Evolutionary conservation across 1,140 invertebrate species (phyloP).

Genomic region (Pseudomyrmex flavicornis): DNA sequence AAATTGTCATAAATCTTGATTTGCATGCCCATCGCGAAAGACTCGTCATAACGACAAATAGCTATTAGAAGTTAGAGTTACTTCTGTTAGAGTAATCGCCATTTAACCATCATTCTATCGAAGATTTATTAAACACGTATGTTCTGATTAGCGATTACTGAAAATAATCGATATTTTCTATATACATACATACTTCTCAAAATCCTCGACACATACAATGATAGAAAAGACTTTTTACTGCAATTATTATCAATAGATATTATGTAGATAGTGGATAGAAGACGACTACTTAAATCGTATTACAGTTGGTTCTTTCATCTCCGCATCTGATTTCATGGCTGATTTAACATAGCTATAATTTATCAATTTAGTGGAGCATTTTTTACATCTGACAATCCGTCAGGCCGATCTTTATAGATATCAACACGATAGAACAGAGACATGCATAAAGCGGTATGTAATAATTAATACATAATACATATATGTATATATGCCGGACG

Average conservation of each 20-base stretch:
- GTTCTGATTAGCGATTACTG: constrained; percentile 14
- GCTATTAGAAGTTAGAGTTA: not conserved
- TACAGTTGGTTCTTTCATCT: constrained; percentile 15
- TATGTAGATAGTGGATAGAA: not conserved
- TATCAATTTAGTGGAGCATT: constrained; percentile 59
- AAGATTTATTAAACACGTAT: constrained; percentile 6
- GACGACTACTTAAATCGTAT: constrained; percentile 31
- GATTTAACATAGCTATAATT: constrained; percentile 53
- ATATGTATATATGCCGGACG: constrained; percentile 51
- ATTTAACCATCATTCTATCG: constrained; percentile 11
- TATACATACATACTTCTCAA: too few relatives aligned
- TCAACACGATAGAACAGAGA: constrained; percentile 40
- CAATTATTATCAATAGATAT: constrained; percentile 23
- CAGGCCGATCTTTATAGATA: constrained; percentile 41
- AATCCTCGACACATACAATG: too few relatives aligned
- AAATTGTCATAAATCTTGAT: constrained; percentile 40
- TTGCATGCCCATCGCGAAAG: constrained; percentile 17
- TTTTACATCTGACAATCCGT: constrained; percentile 32
- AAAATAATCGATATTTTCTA: not conserved
- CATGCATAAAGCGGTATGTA: constrained; percentile 47
- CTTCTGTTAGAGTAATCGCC: not conserved
- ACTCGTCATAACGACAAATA: constrained; percentile 42
- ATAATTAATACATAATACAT: not conserved
- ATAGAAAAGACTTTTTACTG: not conserved
- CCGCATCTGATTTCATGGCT: constrained; percentile 23